These are phyloP conservation scores for Drosophila elegans DNA, from an alignment of 1,140 invertebrate genomes.

Conservation along the genomic window DNA sequence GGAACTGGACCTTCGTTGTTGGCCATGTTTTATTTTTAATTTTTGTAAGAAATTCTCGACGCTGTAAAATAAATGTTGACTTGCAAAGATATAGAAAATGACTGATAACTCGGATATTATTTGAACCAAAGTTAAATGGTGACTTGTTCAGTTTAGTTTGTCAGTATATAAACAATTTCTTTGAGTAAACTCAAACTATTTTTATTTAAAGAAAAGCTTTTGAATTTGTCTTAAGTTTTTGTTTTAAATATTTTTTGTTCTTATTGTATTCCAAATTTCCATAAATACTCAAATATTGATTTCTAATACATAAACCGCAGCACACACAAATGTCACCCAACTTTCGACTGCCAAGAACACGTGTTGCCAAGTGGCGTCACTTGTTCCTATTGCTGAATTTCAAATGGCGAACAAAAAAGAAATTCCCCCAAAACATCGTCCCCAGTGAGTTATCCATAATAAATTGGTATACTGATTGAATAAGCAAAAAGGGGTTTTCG, in stretches of 20 bases:
- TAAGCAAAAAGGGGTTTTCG: conserved; percentile 16
- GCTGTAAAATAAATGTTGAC: neutral
- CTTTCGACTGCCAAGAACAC: conserved; percentile 30
- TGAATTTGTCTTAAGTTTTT: too few relatives aligned
- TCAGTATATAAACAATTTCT: too few relatives aligned
- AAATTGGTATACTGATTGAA: conserved; percentile 19
- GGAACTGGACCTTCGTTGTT: too few relatives aligned
- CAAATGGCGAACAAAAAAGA: neutral
- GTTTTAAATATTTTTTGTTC: too few relatives aligned
- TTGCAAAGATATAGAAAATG: neutral
- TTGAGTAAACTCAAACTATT: too few relatives aligned
- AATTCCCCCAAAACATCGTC: neutral
- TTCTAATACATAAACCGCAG: too few relatives aligned
- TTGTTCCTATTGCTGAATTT: neutral
- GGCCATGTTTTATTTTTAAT: neutral
- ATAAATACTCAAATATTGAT: too few relatives aligned
- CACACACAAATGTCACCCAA: neutral
- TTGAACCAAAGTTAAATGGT: neutral
- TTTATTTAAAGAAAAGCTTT: too few relatives aligned
- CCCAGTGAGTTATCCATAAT: conserved; percentile 22
- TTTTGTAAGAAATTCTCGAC: neutral
- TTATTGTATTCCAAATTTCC: too few relatives aligned
- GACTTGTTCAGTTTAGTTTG: too few relatives aligned
- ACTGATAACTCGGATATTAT: neutral
- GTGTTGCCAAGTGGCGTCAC: conserved; percentile 35